phyloP scores from a whole-genome alignment of 2,113 vertebrate genomes.

The Xyliphius kryptos region DNA sequence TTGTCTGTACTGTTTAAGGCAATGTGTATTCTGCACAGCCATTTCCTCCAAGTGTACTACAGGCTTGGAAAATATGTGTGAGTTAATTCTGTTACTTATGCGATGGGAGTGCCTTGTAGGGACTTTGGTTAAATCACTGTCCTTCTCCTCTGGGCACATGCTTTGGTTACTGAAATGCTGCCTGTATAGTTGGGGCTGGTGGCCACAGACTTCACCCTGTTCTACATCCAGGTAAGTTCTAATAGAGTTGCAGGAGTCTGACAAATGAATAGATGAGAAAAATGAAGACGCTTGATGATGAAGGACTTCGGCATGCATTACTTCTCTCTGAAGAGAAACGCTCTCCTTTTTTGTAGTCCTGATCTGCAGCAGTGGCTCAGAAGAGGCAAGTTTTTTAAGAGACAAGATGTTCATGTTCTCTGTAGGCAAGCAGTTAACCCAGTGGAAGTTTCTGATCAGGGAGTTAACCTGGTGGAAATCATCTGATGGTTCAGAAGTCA shows the following conservation, averaged over 20 bases:
- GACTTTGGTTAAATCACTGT: not conserved
- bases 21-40: accelerated
- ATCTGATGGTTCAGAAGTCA: conserved; percentile 61
- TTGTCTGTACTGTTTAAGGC: not conserved
- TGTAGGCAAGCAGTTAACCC: conserved; percentile 48
- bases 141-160: conserved; percentile 19
- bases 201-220: conserved; percentile 41
- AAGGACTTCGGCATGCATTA: conserved; percentile 54
- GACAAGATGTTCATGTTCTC: conserved; percentile 61
- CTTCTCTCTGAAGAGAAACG: conserved; percentile 47
- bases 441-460: conserved; percentile 58
- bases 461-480: conserved; percentile 52
- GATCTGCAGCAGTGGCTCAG: conserved; percentile 63
- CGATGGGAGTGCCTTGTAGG: conserved; percentile 51
- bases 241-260: conserved; percentile 57
- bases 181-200: conserved; percentile 40
- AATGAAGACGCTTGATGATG: conserved; percentile 63
- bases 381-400: conserved; percentile 61
- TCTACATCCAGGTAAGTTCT: conserved; percentile 28
- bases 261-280: conserved; percentile 50
- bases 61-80: not conserved
- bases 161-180: conserved; percentile 54
- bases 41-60: conserved; percentile 23
- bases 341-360: conserved; percentile 42
- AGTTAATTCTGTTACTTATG: conserved; percentile 61